Base-by-base conservation (phyloP, 2,797 vertebrate genomes). In the Alcedo atthis region DNA sequence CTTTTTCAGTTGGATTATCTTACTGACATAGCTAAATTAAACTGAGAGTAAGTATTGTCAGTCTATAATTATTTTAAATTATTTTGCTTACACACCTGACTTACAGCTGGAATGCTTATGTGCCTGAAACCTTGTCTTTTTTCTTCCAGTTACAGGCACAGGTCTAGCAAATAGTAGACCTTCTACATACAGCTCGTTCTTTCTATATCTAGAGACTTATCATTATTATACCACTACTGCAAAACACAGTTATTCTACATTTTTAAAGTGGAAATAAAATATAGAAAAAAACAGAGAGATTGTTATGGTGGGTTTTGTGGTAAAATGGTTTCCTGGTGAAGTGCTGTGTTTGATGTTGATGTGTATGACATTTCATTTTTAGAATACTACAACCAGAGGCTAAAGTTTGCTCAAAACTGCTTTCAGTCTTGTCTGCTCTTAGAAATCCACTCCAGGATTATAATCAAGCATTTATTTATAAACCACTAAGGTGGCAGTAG, bases 401-500 rank as follows among this genome's bases (percentile, higher is more conserved):
- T 43, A 90, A 89, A 90, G 37, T 37, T 77, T 88, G 28, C 55
- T 84, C 53, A 61, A 81, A 91, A 87, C 35, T 67, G 26, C 35
- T 85, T 85, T 74, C 35, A 64, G 32, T 51, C 33, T 40, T 93
- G 57, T 84, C 28, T 81, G n/a, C 75, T 85, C 32, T 75, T 84
- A 70, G 54, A 91, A 90, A 80, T 61, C n/a, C 37, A 73, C 79
- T 63, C 28, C 49, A 76, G 32, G 24, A 74, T 89, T 93, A 82
- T 70, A 81, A 81, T 68, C 33, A 81, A 91, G 20, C 4, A 3
- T 76, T 86, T 94, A 79, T 90, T 92, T 95, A 77, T 67, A 86
- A 94, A 80, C 37, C 13, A 37, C 24, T 53, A 58, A 77, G 33
- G 63, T 74, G 91, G 70, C 17, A 77, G 33, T 54, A 64, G 48